phyloP scores from a whole-genome alignment of 2,797 vertebrate genomes.

The Scolopax rusticola region DNA sequence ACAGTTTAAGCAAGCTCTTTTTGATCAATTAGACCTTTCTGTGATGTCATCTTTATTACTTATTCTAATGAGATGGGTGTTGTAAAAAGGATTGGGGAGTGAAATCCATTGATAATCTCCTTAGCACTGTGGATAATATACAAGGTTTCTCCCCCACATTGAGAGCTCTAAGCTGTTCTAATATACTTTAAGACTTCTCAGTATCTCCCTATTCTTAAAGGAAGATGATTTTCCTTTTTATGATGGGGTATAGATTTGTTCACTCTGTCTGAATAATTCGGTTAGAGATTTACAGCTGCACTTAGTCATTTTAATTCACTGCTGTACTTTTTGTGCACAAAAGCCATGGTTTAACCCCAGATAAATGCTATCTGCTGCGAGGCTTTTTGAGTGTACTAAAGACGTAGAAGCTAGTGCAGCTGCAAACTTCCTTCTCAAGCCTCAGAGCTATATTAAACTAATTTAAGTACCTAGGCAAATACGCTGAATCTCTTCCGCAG shows the following conservation, averaged over 20 bases:
- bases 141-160: conserved; percentile 64
- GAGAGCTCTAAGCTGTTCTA: conserved; percentile 65
- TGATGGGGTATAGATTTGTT: not conserved
- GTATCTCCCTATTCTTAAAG: conserved; percentile 23
- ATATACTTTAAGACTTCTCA: conserved; percentile 40
- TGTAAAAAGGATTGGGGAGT: conserved; percentile 45
- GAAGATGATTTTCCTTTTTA: conserved; percentile 48
- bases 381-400: not conserved
- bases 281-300: conserved; percentile 10
- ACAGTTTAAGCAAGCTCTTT: conserved; percentile 39
- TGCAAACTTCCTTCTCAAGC: not conserved
- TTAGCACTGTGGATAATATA: conserved; percentile 63
- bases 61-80: conserved; percentile 62
- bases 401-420: not conserved
- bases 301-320: conserved; percentile 14
- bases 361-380: not conserved
- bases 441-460: not conserved
- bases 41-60: conserved; percentile 61
- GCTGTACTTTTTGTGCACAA: conserved; percentile 6
- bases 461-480: conserved; percentile 27
- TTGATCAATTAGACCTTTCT: conserved; percentile 50
- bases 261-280: not conserved
- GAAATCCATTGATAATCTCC: conserved; percentile 74
- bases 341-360: conserved; percentile 14
- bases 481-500: not conserved